Conservation (phyloP, 2,797 vertebrate species). For the Odontamblyopus lacepedii region DNA sequence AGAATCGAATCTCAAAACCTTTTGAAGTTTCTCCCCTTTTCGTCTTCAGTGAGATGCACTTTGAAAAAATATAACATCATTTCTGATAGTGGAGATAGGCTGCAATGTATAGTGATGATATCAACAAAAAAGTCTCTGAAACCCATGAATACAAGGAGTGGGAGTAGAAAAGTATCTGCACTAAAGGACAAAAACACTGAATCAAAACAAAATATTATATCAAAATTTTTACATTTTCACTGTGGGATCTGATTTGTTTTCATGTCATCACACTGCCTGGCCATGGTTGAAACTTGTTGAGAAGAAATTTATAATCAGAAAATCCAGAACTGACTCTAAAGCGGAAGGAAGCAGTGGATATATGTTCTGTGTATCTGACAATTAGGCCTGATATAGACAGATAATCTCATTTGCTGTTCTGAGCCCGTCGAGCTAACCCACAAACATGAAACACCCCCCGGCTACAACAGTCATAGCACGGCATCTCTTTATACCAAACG, state of each 20-base stretch:
- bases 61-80: too few relatives aligned
- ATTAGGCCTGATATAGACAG: constrained; percentile 24
- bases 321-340: neutral
- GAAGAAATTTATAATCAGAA: neutral
- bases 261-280: neutral
- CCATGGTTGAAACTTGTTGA: neutral
- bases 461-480: constrained; percentile 18
- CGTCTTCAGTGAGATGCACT: too few relatives aligned
- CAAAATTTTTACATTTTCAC: too few relatives aligned
- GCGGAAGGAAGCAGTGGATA: neutral
- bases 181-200: too few relatives aligned
- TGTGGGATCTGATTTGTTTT: neutral
- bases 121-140: too few relatives aligned
- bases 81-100: too few relatives aligned
- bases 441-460: constrained; percentile 28
- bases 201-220: too few relatives aligned
- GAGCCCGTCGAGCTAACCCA: constrained; percentile 28
- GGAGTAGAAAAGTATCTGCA: too few relatives aligned
- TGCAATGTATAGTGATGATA: too few relatives aligned
- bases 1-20: too few relatives aligned
- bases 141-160: too few relatives aligned
- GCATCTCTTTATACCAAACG: constrained; percentile 15
- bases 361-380: constrained; percentile 3
- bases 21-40: too few relatives aligned
- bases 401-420: constrained; percentile 35